Percentiles rank a stretch among this genome's conserved stretches.
Conservation (phyloP, 2,797 vertebrate species). For the Saguinus oedipus region DNA sequence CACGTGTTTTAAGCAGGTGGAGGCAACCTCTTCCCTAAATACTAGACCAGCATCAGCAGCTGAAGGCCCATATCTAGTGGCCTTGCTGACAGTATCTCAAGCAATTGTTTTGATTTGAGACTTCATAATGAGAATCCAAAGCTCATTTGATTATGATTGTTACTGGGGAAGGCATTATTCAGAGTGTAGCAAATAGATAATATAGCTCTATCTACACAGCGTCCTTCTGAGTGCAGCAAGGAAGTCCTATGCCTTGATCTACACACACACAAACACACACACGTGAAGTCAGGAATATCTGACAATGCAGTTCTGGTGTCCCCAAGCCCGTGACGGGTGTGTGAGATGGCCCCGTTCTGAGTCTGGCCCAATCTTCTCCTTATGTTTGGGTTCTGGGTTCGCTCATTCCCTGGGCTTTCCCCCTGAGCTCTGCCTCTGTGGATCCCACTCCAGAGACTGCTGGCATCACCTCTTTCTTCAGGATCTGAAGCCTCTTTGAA, state of each 20-base stretch:
- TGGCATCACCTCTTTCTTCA: not conserved
- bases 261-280: not conserved
- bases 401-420: not conserved
- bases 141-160: not conserved
- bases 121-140: not conserved
- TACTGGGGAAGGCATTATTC: not conserved
- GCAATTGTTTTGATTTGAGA: conserved; percentile 14
- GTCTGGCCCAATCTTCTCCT: not conserved
- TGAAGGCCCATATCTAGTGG: not conserved
- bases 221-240: not conserved
- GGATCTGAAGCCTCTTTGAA: not conserved
- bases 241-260: not conserved
- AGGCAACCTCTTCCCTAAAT: not conserved
- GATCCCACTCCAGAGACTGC: accelerated
- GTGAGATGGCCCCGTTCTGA: accelerated
- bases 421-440: not conserved
- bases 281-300: no score
- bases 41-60: not conserved
- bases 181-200: not conserved
- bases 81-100: not conserved
- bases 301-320: not conserved
- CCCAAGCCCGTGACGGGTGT: accelerated
- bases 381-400: no score
- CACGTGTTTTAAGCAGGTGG: not conserved
- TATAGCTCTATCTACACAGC: not conserved